phyloP scores from a whole-genome alignment of 1,140 invertebrate genomes.

The Periplaneta americana region DNA sequence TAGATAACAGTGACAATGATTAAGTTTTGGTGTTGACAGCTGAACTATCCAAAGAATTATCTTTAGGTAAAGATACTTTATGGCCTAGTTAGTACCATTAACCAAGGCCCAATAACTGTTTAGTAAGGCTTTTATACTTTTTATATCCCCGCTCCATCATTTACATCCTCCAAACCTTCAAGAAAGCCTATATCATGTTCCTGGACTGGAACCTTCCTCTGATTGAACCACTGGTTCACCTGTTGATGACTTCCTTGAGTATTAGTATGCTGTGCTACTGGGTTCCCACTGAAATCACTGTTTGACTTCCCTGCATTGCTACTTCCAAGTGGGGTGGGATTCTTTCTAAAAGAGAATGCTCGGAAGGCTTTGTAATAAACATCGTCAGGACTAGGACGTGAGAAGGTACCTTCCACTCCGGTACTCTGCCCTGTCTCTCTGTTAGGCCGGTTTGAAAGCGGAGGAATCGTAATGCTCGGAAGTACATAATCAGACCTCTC shows the following conservation, averaged over 20 bases:
- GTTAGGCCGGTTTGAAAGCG: background rate
- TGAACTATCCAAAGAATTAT: too few relatives aligned
- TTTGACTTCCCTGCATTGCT: background rate
- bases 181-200: background rate
- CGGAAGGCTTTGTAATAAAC: slow-evolving; percentile 4
- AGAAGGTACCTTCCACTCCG: background rate
- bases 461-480: background rate
- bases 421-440: background rate
- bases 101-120: too few relatives aligned
- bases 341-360: background rate
- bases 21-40: too few relatives aligned
- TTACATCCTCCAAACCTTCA: background rate
- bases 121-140: too few relatives aligned
- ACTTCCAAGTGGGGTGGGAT: background rate
- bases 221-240: background rate
- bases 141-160: background rate
- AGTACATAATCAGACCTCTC: background rate
- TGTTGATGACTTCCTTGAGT: too few relatives aligned
- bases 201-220: background rate
- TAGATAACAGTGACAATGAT: too few relatives aligned
- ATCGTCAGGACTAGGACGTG: background rate
- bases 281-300: too few relatives aligned
- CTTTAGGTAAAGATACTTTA: too few relatives aligned
- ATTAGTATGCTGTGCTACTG: background rate
- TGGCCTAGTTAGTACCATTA: too few relatives aligned